These are phyloP conservation scores for Bucorvus abyssinicus DNA, from an alignment of 2,797 vertebrate genomes.

Conservation along the genomic window DNA sequence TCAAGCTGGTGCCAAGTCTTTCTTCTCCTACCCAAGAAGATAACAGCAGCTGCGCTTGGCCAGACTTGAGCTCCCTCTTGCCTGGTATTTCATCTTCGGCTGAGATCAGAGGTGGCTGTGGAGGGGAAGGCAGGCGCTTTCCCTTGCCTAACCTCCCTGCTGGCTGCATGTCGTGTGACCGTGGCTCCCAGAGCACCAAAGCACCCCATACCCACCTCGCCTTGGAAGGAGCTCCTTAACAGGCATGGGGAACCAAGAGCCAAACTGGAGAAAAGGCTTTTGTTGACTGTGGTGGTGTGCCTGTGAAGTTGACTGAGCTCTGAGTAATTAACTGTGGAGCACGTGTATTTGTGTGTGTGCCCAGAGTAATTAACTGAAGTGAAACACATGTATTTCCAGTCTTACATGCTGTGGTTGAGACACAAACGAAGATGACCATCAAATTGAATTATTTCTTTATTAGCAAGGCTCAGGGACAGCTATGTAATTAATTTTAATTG, in stretches of 20 bases:
- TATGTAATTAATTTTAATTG: slow-evolving; percentile 50
- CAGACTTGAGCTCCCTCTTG: not conserved
- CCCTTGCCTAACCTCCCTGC: not conserved
- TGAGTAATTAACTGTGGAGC: slow-evolving; percentile 13
- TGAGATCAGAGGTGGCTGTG: not conserved
- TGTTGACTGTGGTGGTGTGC: not conserved
- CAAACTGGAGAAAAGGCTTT: not conserved
- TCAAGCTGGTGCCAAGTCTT: slow-evolving; percentile 30
- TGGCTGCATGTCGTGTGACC: fast-evolving
- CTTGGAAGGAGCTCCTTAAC: not conserved
- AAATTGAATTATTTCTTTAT: slow-evolving; percentile 61
- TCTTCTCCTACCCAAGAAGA: slow-evolving; percentile 26
- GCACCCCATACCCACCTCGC: fast-evolving
- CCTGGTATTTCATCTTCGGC: not conserved
- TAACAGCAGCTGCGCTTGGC: slow-evolving; percentile 41
- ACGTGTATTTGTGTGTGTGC: not conserved
- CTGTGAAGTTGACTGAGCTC: not conserved
- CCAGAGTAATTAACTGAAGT: slow-evolving; percentile 40
- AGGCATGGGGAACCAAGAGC: not conserved
- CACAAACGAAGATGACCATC: slow-evolving; percentile 55
- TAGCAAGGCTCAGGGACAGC: slow-evolving; percentile 30
- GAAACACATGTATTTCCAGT: slow-evolving; percentile 39
- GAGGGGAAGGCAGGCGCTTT: not conserved
- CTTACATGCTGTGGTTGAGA: not conserved
- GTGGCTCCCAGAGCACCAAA: not conserved